These are phyloP conservation scores for Coenonympha arcania DNA, from an alignment of 2,888 invertebrate species.

Conservation along the genomic window DNA sequence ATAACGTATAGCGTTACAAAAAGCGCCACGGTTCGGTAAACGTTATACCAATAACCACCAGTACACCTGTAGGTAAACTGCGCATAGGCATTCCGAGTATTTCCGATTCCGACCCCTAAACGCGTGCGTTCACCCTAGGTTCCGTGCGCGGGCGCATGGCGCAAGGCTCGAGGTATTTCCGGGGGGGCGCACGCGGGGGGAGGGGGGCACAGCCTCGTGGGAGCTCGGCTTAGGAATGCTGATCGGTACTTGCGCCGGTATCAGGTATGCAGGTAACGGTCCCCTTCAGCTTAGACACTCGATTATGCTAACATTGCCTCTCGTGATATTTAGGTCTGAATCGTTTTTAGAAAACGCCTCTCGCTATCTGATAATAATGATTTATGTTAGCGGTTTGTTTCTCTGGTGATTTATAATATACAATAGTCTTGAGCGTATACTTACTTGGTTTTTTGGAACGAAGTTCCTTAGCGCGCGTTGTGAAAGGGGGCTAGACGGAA, in stretches of 20 bases:
- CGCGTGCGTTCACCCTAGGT: conserved; percentile 45
- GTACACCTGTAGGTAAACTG: conserved; percentile 17
- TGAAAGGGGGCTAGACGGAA: no score
- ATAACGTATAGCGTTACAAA: background rate
- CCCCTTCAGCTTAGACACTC: conserved; percentile 17
- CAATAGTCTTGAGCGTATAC: no score
- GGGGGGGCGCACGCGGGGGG: conserved; percentile 35
- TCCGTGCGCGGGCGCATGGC: conserved; percentile 60
- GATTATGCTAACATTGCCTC: conserved; percentile 15
- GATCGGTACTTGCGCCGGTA: conserved; percentile 40
- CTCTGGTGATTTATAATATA: no score
- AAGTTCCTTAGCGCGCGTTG: no score
- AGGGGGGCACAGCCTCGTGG: conserved; percentile 37
- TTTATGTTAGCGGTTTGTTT: no score
- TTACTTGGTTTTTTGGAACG: no score
- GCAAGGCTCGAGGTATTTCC: conserved; percentile 35
- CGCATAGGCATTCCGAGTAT: conserved; percentile 31
- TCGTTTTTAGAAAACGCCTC: background rate
- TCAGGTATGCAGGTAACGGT: conserved; percentile 43
- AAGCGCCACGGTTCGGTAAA: background rate
- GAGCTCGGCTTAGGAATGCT: conserved; percentile 51
- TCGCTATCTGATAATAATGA: no score
- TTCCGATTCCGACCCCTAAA: conserved; percentile 41
- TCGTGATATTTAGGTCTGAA: conserved; percentile 21
- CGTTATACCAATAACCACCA: background rate